A percentile compares a stretch with the other conserved stretches of the same genome.
These are phyloP conservation scores for Hoplostethus atlanticus DNA, from an alignment of 2,797 vertebrate species.

Conservation along the genomic window DNA sequence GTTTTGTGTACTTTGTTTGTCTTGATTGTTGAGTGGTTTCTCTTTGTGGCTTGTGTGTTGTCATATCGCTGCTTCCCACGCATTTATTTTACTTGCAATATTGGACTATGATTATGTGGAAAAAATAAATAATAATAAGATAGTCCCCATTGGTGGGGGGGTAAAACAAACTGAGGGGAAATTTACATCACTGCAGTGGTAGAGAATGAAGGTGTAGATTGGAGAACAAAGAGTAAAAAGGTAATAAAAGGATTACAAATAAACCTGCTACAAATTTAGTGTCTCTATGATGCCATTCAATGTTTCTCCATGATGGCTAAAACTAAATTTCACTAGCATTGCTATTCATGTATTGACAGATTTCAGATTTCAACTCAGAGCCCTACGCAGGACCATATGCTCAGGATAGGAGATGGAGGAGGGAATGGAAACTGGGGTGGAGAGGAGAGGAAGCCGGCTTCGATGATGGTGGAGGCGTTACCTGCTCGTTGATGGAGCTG, in stretches of 20 bases:
- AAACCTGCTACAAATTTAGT: no score
- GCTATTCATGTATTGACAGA: neutral
- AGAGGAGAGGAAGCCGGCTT: no score
- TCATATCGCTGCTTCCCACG: neutral
- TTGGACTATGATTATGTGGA: neutral
- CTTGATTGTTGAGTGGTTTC: neutral
- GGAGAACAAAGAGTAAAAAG: conserved; percentile 10
- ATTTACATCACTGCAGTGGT: neutral
- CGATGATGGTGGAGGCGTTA: conserved; percentile 55
- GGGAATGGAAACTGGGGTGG: neutral
- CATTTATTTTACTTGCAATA: neutral
- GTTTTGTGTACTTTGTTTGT: neutral
- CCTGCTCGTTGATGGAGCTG: conserved; percentile 97
- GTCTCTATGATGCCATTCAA: neutral
- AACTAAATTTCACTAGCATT: neutral
- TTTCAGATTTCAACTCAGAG: no score
- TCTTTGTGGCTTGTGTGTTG: neutral
- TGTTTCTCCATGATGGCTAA: neutral
- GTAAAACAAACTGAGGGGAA: conserved; percentile 16
- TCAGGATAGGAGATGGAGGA: neutral
- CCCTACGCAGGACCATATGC: neutral
- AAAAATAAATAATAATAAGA: neutral
- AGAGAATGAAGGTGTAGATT: neutral
- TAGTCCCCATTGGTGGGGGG: neutral
- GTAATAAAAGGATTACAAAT: neutral